Evolutionary conservation across 2,888 invertebrate species (phyloP), one percentile per base, ranked within the genome.

Genomic region (Elysia crispata): DNA sequence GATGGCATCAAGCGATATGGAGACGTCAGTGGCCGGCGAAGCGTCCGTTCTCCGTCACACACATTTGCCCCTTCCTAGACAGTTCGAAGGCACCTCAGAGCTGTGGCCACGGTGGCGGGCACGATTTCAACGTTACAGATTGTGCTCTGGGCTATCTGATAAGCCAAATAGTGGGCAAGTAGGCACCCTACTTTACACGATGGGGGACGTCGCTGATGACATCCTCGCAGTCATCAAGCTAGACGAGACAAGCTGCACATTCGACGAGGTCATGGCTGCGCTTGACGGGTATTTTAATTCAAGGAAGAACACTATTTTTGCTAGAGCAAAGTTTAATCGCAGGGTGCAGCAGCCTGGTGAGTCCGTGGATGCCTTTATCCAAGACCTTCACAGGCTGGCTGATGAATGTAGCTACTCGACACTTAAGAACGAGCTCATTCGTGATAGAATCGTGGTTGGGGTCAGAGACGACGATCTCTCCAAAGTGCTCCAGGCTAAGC

Each of bases 361-460:
- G 20, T 5, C 28, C 5, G 28, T 66, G 8, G 76, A 76, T 49
- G 0, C 49, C 8, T 76, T 15, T 64, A 15, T 76, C 13, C 64
- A 76, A 49, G 41, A 66, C 23, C 20, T 76, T 13, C 30, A 66
- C 25, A 20, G 20, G 25, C 49, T 66, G 11, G 76, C 66, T 15
- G 76, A 76, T 0, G 49, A 28, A 15, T 76, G 64, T n/a, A 15
- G 31, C 13, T 76, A 64, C 30, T 41, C 49, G 3, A 3, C 18
- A 1, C 64, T 76, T 15, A 64, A 49, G 8, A 64, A 66, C 18
- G 76, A 76, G 31, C 49, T 76, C 1, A 64, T 76, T 25, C 3
- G 76, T 5, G n/a, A n/a, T n/a, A n/a, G 76, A 76, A 66, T 76
- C 18, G 76, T 66, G 18, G 76, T 66, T 6, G 76, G 76, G 1